A percentile compares a stretch with the other conserved stretches of the same genome.
These are phyloP conservation scores for Myiotriccus ornatus DNA, from an alignment of 2,797 vertebrate species.

Conservation along the genomic window DNA sequence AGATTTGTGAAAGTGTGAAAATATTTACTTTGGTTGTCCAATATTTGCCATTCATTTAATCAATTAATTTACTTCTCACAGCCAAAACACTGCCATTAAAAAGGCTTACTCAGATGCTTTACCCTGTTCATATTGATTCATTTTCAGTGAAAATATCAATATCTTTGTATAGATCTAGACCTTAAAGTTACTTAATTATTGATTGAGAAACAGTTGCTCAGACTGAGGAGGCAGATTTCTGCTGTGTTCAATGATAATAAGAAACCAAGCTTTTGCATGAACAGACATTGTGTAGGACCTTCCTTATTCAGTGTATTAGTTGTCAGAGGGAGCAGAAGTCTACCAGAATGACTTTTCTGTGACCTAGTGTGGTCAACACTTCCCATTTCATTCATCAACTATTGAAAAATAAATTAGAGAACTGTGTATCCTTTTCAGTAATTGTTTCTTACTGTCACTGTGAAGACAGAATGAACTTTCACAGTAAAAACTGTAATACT, in stretches of 20 bases:
- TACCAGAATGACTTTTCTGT: constrained; percentile 70
- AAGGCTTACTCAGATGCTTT: constrained; percentile 87
- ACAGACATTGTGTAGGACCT: constrained; percentile 72
- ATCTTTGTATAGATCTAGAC: constrained; percentile 85
- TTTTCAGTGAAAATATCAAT: constrained; percentile 92
- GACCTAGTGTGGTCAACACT: constrained; percentile 69
- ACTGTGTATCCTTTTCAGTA: background rate
- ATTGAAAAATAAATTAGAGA: constrained; percentile 68
- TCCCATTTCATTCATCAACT: constrained; percentile 49
- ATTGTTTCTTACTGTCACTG: background rate
- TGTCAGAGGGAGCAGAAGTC: constrained; percentile 76
- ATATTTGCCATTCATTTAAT: constrained; percentile 84
- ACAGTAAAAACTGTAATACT: background rate
- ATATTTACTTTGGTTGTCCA: constrained; percentile 75
- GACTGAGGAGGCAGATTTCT: constrained; percentile 82
- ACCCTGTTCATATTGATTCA: constrained; percentile 87
- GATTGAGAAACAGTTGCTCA: constrained; percentile 84
- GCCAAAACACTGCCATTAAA: constrained; percentile 86
- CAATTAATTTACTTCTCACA: constrained; percentile 89
- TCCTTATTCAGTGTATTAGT: constrained; percentile 71
- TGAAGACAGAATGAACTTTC: constrained; percentile 8
- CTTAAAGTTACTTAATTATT: constrained; percentile 90
- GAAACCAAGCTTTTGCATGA: constrained; percentile 74
- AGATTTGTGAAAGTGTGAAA: constrained; percentile 67
- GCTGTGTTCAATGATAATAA: constrained; percentile 78